Conservation (phyloP, 2,113 vertebrate species). For the Sminthopsis crassicaudata region DNA sequence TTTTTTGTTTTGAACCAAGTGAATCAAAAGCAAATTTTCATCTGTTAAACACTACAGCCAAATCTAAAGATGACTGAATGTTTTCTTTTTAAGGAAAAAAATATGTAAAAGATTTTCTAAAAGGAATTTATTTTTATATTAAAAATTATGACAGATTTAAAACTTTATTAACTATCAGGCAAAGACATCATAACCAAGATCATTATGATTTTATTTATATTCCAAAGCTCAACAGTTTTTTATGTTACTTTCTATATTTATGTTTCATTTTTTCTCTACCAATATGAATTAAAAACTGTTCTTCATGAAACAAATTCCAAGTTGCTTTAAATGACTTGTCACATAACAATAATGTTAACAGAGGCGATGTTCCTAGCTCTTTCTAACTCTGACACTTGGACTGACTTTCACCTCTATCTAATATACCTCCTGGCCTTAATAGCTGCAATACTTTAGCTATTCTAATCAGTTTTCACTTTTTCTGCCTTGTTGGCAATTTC, state of each 20-base stretch:
- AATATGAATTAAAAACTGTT: neutral
- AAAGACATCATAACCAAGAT: neutral
- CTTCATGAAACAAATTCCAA: neutral
- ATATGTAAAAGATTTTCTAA: constrained; percentile 18
- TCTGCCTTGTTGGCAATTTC: neutral
- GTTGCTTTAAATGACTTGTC: neutral
- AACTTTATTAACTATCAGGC: neutral
- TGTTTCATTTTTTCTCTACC: neutral
- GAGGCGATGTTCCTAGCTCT: neutral
- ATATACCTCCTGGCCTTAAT: neutral
- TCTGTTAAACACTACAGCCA: constrained; percentile 36
- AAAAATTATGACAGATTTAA: constrained; percentile 39
- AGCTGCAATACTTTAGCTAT: neutral
- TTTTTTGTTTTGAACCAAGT: constrained; percentile 48
- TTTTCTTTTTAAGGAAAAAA: neutral
- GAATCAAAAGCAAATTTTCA: constrained; percentile 49
- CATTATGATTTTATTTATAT: neutral
- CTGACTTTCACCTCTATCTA: neutral
- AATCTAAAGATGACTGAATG: constrained; percentile 47
- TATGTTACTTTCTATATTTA: neutral
- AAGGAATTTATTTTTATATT: neutral
- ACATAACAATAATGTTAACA: neutral
- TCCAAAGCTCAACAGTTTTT: neutral
- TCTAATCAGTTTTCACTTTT: neutral
- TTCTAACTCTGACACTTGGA: neutral